phyloP scores from a whole-genome alignment of 2,797 vertebrate genomes.

The Mormyrus proboscirostris region DNA sequence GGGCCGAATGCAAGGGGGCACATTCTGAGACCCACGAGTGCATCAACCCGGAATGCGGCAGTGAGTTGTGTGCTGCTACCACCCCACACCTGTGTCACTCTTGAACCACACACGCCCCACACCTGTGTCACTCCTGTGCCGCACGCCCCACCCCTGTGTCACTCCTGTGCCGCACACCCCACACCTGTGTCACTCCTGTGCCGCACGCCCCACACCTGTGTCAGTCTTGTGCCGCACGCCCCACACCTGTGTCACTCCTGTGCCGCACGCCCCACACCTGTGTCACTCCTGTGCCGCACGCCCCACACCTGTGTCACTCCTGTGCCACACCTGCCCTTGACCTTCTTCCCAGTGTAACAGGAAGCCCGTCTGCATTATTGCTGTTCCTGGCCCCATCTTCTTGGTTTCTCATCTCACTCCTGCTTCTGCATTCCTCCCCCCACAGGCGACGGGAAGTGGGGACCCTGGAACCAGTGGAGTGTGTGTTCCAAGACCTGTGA shows the following conservation, averaged over 20 bases:
- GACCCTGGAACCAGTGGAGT: constrained; percentile 92
- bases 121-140: neutral
- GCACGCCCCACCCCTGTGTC: neutral
- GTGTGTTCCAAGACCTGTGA: constrained; percentile 94
- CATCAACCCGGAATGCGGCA: constrained; percentile 73
- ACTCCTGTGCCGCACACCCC: neutral
- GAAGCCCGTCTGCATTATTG: neutral
- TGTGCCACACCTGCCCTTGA: neutral
- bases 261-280: neutral
- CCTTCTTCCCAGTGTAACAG: neutral
- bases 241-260: neutral
- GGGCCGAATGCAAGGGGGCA: constrained; percentile 82
- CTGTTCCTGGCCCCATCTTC: neutral
- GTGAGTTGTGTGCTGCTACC: constrained; percentile 51
- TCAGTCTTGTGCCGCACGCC: neutral
- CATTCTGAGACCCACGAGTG: constrained; percentile 84
- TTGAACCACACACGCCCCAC: neutral
- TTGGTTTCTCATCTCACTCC: neutral
- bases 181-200: neutral
- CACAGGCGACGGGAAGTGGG: constrained; percentile 84
- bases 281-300: neutral
- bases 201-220: neutral
- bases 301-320: neutral
- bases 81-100: neutral
- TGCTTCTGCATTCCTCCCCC: constrained; percentile 24